Evolutionary conservation across 2,113 vertebrate species (phyloP).

Genomic region (Atherinomorus stipes): DNA sequence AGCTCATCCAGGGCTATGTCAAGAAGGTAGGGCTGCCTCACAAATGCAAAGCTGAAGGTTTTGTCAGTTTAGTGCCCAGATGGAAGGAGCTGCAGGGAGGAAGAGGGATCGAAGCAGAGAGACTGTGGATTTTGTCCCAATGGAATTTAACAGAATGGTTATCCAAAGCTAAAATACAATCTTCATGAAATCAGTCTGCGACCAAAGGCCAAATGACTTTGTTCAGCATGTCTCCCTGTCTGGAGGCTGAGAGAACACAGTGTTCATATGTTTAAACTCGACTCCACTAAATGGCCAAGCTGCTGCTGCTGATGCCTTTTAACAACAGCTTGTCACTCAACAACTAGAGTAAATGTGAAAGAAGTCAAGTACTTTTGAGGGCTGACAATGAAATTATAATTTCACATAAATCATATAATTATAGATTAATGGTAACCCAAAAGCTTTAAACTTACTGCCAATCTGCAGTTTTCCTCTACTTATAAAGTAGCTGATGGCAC

Average conservation of each 20-base stretch:
- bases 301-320: constrained; percentile 11
- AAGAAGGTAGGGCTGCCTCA: constrained; percentile 88
- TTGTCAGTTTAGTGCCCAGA: constrained; percentile 24
- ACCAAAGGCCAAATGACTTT: not conserved
- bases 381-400: constrained; percentile 3
- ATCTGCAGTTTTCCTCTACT: not conserved
- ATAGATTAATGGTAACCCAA: constrained; percentile 4
- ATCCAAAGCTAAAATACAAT: not conserved
- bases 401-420: constrained; percentile 1
- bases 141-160: too few relatives aligned
- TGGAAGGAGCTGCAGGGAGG: constrained; percentile 3
- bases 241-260: constrained; percentile 8
- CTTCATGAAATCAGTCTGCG: not conserved
- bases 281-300: not conserved
- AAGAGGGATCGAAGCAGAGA: constrained; percentile 1
- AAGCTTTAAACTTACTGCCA: constrained; percentile 10
- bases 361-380: not conserved
- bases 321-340: constrained; percentile 32
- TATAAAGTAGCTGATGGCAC: too few relatives aligned
- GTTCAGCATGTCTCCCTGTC: constrained; percentile 1
- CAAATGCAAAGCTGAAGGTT: constrained; percentile 23
- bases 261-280: constrained; percentile 9
- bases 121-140: constrained; percentile 2
- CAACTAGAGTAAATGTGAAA: constrained; percentile 5
- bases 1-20: constrained; percentile 92